Evolutionary conservation across 2,797 vertebrate species (phyloP), one percentile per base, ranked within the genome.

Genomic region (Myotis planiceps): DNA sequence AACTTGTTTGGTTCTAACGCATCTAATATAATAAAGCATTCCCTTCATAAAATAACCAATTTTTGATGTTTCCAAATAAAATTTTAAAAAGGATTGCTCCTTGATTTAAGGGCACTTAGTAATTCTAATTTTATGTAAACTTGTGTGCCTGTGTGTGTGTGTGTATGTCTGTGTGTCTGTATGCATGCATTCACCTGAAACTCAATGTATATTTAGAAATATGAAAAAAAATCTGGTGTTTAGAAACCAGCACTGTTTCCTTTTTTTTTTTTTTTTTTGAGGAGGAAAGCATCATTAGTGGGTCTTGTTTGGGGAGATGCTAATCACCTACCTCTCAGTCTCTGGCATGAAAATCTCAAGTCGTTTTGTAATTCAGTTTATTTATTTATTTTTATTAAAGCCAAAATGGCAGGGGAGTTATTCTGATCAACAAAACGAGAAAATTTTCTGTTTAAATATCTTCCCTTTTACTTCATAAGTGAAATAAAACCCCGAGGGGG

Each of bases 391-490:
- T 76, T 55, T 49, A 66, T 94, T 92, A 87, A 1, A 90, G 29
- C 9, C 65, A 85, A 97, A 95, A 79, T 79, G 25, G 18, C 39
- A 93, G 29, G 58, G 68, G 16, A 80, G 19, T 23, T 80, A 84
- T 94, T 49, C 49, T 88, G 32, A 82, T 79, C 83, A 91, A 74
- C 51, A 76, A 75, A 96, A 60, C 49, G 32, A 94, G 23, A 14
- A 87, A 89, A 21, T 14, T 34, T 88, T 78, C 81, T 82, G 21
- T 80, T 97, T 94, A 87, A 97, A 76, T 74, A 92, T 76, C 53
- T 83, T 94, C 19, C n/a, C 8, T 79, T 93, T 90, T 87, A 83
- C 84, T 96, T 96, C 42, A 83, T 88, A 88, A 92, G 88, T 93
- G 66, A 92, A 96, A 94, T 82, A 90, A 88, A 82, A 45, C 32